Evolutionary conservation across 2,888 invertebrate genomes (phyloP).

Genomic region (Unio delphinus): DNA sequence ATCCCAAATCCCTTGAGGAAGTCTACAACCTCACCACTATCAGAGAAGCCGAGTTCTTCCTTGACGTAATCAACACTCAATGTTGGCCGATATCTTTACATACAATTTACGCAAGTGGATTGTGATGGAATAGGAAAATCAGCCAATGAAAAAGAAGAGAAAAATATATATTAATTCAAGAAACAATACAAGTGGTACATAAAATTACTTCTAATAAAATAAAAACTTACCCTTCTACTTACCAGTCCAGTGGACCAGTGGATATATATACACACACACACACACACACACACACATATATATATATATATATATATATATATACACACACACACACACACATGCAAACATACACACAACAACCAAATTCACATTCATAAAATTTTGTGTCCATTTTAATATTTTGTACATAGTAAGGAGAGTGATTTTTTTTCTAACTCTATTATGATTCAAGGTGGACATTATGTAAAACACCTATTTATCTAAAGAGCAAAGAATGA

Average conservation of each 20-base stretch:
- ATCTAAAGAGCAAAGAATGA: too few species aligned
- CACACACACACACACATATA: too few species aligned
- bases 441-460: too few species aligned
- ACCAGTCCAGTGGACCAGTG: slow-evolving; percentile 4
- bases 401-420: neutral
- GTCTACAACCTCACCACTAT: slow-evolving; percentile 86
- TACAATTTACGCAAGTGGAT: slow-evolving; percentile 28
- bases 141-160: slow-evolving; percentile 53
- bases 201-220: slow-evolving; percentile 9
- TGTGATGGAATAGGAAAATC: slow-evolving; percentile 33
- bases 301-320: too few species aligned
- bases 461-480: too few species aligned
- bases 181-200: slow-evolving; percentile 1
- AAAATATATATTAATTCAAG: slow-evolving; percentile 25
- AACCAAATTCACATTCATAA: neutral
- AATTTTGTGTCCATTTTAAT: neutral
- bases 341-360: too few species aligned
- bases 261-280: neutral
- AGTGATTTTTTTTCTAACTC: too few species aligned
- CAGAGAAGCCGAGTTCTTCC: slow-evolving; percentile 90
- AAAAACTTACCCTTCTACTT: slow-evolving; percentile 9
- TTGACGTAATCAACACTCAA: slow-evolving; percentile 89
- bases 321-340: too few species aligned
- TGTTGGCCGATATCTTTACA: slow-evolving; percentile 87
- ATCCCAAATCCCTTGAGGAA: slow-evolving; percentile 89